phyloP scores from a whole-genome alignment of 2,888 invertebrate genomes.

The Strigamia transsilvanica region DNA sequence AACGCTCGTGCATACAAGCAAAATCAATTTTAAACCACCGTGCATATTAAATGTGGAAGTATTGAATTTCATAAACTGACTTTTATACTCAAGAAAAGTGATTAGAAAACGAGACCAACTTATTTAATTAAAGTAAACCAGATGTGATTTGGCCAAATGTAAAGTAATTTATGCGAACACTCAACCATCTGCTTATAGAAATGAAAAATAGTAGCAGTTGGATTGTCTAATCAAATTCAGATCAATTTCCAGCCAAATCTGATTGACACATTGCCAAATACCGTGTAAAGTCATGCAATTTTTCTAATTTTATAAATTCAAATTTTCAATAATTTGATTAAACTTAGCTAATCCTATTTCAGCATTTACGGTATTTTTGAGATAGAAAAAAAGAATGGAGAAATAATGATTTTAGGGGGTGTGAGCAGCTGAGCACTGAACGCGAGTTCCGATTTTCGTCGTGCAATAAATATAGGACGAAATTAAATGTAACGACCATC shows the following conservation, averaged over 20 bases:
- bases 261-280: constrained; percentile 12
- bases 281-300: background rate
- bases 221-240: constrained; percentile 27
- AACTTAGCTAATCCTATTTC: too few species aligned
- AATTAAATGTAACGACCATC: constrained; percentile 42
- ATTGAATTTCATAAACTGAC: background rate
- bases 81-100: background rate
- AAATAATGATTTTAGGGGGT: background rate
- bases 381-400: background rate
- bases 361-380: background rate
- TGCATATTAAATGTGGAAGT: background rate
- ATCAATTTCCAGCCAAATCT: background rate
- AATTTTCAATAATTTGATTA: background rate
- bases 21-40: background rate
- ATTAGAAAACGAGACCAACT: background rate
- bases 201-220: background rate
- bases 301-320: background rate
- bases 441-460: background rate
- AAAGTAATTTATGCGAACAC: background rate
- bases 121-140: constrained; percentile 32
- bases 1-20: background rate
- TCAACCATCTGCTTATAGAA: constrained; percentile 28
- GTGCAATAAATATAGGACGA: constrained; percentile 2
- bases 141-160: constrained; percentile 11
- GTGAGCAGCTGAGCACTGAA: background rate